A percentile compares a stretch with the other conserved stretches of the same genome.
Evolutionary conservation across 2,888 invertebrate species (phyloP).

Genomic region (Onchidella celtica): DNA sequence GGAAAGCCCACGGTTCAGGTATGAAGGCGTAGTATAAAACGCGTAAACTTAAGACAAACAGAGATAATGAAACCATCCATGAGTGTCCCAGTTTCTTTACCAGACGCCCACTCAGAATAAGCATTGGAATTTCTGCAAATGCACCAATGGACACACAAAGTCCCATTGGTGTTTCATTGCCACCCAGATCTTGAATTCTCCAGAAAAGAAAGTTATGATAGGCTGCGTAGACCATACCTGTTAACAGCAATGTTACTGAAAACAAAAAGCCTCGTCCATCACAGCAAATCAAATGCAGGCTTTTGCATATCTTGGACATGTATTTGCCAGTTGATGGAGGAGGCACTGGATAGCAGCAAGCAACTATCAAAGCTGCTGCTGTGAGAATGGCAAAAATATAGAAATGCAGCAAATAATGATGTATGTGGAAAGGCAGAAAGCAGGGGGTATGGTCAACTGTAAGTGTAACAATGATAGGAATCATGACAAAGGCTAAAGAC

Average conservation of each 20-base stretch:
- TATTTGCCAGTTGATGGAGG: constrained; percentile 64
- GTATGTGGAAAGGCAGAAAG: constrained; percentile 66
- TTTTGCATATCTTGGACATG: constrained; percentile 67
- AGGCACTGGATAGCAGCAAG: constrained; percentile 74
- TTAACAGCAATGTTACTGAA: constrained; percentile 69
- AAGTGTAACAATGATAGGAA: constrained; percentile 69
- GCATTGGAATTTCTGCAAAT: constrained; percentile 73
- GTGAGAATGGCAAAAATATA: constrained; percentile 72
- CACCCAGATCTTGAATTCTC: constrained; percentile 73
- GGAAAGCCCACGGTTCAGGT: constrained; percentile 72
- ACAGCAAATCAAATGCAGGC: constrained; percentile 67
- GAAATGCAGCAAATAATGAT: constrained; percentile 75
- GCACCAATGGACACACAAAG: constrained; percentile 70
- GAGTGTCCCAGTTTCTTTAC: constrained; percentile 69
- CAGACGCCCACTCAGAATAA: constrained; percentile 66
- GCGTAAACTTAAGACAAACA: constrained; percentile 65
- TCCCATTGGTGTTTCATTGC: constrained; percentile 71
- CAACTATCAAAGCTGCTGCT: constrained; percentile 64
- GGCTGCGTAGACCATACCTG: constrained; percentile 69
- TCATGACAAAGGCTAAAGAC: constrained; percentile 70
- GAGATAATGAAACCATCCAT: constrained; percentile 66
- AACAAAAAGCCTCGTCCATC: constrained; percentile 68
- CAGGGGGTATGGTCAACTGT: constrained; percentile 74
- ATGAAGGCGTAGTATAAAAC: constrained; percentile 74
- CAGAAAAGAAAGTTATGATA: constrained; percentile 76